Percentiles rank a stretch among this genome's conserved stretches.
These are phyloP conservation scores for Lycia hirtaria DNA, from an alignment of 2,888 invertebrate species.

Conservation along the genomic window DNA sequence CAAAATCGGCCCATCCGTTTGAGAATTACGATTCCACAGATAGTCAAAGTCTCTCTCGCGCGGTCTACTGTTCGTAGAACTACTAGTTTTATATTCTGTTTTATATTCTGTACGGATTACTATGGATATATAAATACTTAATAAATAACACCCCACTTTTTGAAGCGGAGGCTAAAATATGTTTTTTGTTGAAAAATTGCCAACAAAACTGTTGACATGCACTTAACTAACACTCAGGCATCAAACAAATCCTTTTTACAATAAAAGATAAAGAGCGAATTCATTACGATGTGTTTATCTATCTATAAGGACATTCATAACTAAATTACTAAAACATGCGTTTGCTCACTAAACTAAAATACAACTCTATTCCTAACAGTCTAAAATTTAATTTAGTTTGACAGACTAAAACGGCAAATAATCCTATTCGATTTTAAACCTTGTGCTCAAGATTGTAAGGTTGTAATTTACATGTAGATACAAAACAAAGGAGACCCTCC, in stretches of 20 bases:
- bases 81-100: too few species aligned
- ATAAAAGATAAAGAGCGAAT: slow-evolving; percentile 30
- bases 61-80: too few species aligned
- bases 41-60: too few species aligned
- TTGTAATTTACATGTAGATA: slow-evolving; percentile 7
- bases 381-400: slow-evolving; percentile 33
- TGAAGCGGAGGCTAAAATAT: background rate
- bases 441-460: background rate
- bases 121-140: too few species aligned
- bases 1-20: too few species aligned
- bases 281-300: slow-evolving; percentile 39
- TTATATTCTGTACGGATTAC: too few species aligned
- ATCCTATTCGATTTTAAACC: slow-evolving; percentile 14
- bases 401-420: slow-evolving; percentile 12
- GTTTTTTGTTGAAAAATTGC: background rate
- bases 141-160: background rate
- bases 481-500: slow-evolving; percentile 47
- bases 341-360: slow-evolving; percentile 28
- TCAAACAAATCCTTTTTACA: slow-evolving; percentile 21
- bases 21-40: too few species aligned
- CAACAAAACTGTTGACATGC: slow-evolving; percentile 11
- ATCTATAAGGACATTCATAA: slow-evolving; percentile 39
- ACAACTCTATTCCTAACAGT: background rate
- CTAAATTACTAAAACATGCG: slow-evolving; percentile 46
- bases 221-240: slow-evolving; percentile 22